phyloP scores from a whole-genome alignment of 2,113 vertebrate species.

The Sceloporus tristichus region DNA sequence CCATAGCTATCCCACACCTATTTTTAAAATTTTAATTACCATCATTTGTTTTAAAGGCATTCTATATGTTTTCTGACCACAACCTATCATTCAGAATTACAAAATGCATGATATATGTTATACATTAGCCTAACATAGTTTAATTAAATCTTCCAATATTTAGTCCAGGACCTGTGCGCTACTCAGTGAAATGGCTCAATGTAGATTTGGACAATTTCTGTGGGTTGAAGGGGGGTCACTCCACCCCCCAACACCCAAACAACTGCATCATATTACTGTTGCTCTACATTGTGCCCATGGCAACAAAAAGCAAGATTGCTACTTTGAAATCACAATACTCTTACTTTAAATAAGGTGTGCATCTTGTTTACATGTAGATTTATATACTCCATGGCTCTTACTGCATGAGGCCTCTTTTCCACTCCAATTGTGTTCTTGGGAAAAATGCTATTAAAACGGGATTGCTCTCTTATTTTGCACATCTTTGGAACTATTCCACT shows the following conservation, averaged over 20 bases:
- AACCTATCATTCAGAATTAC: not conserved
- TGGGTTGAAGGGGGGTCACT: not conserved
- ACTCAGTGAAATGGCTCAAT: not conserved
- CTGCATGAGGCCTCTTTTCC: too few relatives aligned
- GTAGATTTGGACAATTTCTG: not conserved
- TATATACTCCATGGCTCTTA: not conserved
- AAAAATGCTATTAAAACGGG: too few relatives aligned
- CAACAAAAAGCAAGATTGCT: not conserved
- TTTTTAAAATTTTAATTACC: constrained; percentile 11
- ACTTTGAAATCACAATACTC: not conserved
- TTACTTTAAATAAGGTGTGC: not conserved
- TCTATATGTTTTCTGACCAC: fast-evolving
- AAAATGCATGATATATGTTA: not conserved
- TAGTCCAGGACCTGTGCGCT: not conserved
- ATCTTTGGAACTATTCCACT: too few relatives aligned
- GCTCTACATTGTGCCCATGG: not conserved
- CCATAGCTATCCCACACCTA: constrained; percentile 98
- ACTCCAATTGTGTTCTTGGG: too few relatives aligned
- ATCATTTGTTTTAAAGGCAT: not conserved
- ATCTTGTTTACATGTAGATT: not conserved
- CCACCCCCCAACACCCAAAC: too few relatives aligned
- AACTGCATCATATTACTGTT: not conserved
- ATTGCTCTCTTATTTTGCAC: too few relatives aligned
- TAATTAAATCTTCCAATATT: not conserved
- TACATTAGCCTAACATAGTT: not conserved